Base-by-base conservation (phyloP, 2,113 vertebrate genomes). In the Oostethus manadensis region DNA sequence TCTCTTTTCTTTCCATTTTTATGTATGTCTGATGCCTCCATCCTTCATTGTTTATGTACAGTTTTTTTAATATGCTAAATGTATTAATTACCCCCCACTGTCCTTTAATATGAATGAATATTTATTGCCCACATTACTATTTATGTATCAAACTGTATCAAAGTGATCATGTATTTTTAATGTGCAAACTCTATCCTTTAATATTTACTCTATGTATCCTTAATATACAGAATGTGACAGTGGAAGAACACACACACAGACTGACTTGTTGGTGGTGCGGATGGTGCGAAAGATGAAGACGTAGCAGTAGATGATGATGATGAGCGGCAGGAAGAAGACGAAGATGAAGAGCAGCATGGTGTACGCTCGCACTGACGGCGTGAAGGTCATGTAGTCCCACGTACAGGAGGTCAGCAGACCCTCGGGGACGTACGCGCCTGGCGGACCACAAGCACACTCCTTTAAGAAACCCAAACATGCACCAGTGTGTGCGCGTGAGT, bases 301-400 rank as follows among this genome's bases (percentile, higher is more conserved):
- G 53, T 99, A 98, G 87, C 94, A 97, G 84, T 90, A 94, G 48
- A 96, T 87, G 82, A 99, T 97, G 80, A 93, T 70, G 47, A 92
- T 89, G 71, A 98, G 90, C 0, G 96, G 94, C 61, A 98, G 89
- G 81, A 98, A 93, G 84, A 99, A 98, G 75, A 96, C 93, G 0
- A 94, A 98, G 75, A 90, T 89, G 86, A 94, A 95, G 56, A 98
- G 94, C 66, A 97, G 88, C 93, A 96, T 95, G 0, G 94, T 98
- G 83, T 98, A 98, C 58, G 95, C 87, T 0, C 94, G 92, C 49
- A 96, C 93, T 0, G 92, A 90, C 0, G 96, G 94, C 0, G 91
- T 96, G 65, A 97, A 98, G 35, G 92, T 96, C 88, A 90, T 86
- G 78, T 97, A 98, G 88, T 98, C 93, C 97, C 96, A 98, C 5